Evolutionary conservation across 2,113 vertebrate species (phyloP).

Genomic region (Litocranius walleri): DNA sequence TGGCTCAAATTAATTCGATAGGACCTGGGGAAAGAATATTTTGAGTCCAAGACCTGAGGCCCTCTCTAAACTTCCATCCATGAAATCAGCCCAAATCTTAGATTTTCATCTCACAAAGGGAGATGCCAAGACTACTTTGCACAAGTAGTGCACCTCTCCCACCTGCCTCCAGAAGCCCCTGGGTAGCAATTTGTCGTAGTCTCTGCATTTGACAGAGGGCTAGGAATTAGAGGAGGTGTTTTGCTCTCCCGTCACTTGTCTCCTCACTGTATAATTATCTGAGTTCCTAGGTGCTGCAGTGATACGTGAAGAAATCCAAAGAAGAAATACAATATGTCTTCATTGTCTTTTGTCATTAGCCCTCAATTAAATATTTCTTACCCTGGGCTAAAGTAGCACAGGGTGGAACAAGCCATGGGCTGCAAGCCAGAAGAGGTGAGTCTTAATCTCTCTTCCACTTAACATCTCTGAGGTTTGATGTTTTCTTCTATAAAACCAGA

Average conservation of each 20-base stretch:
- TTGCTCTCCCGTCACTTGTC: conserved; percentile 51
- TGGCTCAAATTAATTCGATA: conserved; percentile 20
- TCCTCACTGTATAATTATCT: conserved; percentile 66
- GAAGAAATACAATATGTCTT: conserved; percentile 64
- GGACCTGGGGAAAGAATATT: neutral
- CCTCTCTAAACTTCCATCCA: neutral
- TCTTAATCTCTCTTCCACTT: neutral
- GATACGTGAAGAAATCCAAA: conserved; percentile 57
- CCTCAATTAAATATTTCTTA: conserved; percentile 68
- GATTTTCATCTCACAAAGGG: conserved; percentile 37
- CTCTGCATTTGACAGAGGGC: conserved; percentile 31
- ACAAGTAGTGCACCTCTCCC: neutral
- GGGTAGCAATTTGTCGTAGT: conserved; percentile 65
- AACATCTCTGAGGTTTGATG: neutral
- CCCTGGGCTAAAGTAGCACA: conserved; percentile 49
- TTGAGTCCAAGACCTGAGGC: neutral
- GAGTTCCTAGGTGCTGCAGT: conserved; percentile 62
- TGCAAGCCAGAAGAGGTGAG: neutral
- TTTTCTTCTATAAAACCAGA: neutral
- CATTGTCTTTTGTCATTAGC: conserved; percentile 61
- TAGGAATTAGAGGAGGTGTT: conserved; percentile 50
- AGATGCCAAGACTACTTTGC: conserved; percentile 4
- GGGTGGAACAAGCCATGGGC: neutral
- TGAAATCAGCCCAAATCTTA: neutral
- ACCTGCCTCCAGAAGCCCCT: neutral